phyloP scores from a whole-genome alignment of 2,113 vertebrate genomes.

The Thunnus thynnus region DNA sequence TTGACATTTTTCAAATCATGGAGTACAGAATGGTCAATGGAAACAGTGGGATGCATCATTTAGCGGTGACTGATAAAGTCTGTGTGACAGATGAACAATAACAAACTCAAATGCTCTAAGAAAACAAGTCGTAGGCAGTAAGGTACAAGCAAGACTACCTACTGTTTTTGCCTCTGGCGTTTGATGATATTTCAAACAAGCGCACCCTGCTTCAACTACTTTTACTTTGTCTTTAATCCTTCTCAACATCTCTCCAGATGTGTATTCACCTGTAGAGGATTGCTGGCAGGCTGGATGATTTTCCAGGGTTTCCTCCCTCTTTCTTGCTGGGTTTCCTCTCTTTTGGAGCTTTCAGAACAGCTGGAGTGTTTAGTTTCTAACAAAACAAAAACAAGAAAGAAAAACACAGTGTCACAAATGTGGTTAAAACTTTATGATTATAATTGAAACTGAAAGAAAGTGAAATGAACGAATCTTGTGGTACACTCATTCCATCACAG shows the following conservation, averaged over 20 bases:
- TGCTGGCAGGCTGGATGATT: slow-evolving; percentile 90
- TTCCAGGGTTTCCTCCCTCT: slow-evolving; percentile 92
- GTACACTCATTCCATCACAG: too few species aligned
- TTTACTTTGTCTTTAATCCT: background rate
- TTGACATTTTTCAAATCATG: background rate
- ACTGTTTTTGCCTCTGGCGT: background rate
- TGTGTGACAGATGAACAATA: background rate
- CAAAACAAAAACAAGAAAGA: slow-evolving; percentile 1
- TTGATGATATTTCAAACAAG: slow-evolving; percentile 6
- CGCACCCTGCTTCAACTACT: background rate
- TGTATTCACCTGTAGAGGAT: slow-evolving; percentile 94
- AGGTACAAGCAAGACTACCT: background rate
- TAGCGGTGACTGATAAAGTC: background rate
- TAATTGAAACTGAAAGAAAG: too few species aligned
- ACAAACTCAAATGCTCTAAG: too few species aligned
- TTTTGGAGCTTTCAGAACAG: slow-evolving; percentile 94
- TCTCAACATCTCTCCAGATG: background rate
- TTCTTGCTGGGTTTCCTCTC: slow-evolving; percentile 98
- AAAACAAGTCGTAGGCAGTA: background rate
- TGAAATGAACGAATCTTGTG: too few species aligned
- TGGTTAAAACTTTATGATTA: too few species aligned
- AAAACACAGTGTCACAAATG: background rate
- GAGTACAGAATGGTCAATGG: too few species aligned
- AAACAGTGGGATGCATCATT: background rate
- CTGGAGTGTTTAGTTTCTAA: slow-evolving; percentile 93